phyloP scores from a whole-genome alignment of 2,888 invertebrate species.

The Eristalis pertinax region DNA sequence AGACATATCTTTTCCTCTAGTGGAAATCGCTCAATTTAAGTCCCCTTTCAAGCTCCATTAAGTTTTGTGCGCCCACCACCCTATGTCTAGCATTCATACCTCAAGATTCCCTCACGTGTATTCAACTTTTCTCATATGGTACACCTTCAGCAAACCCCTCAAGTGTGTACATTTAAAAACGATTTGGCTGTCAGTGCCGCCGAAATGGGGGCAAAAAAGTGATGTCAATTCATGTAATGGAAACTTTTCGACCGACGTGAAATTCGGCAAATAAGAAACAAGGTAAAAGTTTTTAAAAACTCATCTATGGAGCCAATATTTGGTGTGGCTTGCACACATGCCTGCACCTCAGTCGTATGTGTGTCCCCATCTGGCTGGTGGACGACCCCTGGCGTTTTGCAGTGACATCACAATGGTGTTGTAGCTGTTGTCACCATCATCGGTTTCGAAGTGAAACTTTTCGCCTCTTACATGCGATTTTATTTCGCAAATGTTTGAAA shows the following conservation, averaged over 20 bases:
- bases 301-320: conserved; percentile 6
- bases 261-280: conserved; percentile 52
- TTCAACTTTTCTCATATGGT: conserved; percentile 35
- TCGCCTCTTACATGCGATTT: conserved; percentile 32
- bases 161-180: conserved; percentile 47
- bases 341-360: background rate
- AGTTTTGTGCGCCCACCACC: conserved; percentile 37
- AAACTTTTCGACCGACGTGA: conserved; percentile 39
- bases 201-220: conserved; percentile 1
- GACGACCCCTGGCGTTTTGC: conserved; percentile 40
- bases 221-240: conserved; percentile 54
- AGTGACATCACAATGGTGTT: conserved; percentile 33
- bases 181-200: conserved; percentile 33
- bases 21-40: conserved; percentile 61
- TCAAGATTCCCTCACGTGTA: conserved; percentile 29
- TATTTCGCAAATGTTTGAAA: conserved; percentile 28
- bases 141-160: background rate
- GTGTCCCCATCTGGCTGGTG: background rate
- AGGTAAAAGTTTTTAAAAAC: conserved; percentile 34
- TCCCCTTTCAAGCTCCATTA: conserved; percentile 61
- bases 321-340: background rate
- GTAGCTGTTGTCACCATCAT: conserved; percentile 26
- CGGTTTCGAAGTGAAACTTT: conserved; percentile 40
- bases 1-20: conserved; percentile 37
- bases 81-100: background rate